Conservation (phyloP, 1,140 invertebrate genomes). For the Oreohelix idahoensis region DNA sequence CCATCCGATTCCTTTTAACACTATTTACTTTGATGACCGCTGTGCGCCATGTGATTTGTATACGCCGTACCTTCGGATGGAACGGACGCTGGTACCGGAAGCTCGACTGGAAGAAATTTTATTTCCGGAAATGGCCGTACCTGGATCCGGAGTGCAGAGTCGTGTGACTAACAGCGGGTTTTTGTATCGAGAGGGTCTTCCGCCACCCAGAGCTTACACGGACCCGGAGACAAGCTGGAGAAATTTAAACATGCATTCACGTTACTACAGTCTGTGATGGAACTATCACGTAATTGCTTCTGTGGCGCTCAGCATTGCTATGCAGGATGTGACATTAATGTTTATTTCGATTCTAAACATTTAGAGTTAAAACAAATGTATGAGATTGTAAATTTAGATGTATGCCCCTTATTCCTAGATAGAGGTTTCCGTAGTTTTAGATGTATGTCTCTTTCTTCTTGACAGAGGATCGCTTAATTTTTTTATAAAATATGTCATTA, state of each 20-base stretch:
- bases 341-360: too few relatives aligned
- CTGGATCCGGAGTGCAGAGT: constrained; percentile 27
- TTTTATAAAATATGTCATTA: too few relatives aligned
- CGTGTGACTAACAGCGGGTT: constrained; percentile 25
- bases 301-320: too few relatives aligned
- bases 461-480: too few relatives aligned
- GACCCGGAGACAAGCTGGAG: background rate
- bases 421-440: too few relatives aligned
- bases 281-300: background rate
- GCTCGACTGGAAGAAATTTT: constrained; percentile 12
- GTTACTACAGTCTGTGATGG: background rate
- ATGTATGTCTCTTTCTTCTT: too few relatives aligned
- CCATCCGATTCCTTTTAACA: constrained; percentile 8
- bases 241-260: background rate
- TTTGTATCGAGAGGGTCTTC: background rate
- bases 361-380: too few relatives aligned
- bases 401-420: too few relatives aligned
- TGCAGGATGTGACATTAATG: too few relatives aligned
- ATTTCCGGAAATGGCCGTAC: constrained; percentile 36
- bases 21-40: constrained; percentile 20
- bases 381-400: too few relatives aligned
- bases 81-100: background rate
- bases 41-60: background rate
- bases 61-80: background rate
- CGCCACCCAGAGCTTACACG: background rate